Evolutionary conservation across 2,113 vertebrate genomes (phyloP).

Genomic region (Antennarius striatus): DNA sequence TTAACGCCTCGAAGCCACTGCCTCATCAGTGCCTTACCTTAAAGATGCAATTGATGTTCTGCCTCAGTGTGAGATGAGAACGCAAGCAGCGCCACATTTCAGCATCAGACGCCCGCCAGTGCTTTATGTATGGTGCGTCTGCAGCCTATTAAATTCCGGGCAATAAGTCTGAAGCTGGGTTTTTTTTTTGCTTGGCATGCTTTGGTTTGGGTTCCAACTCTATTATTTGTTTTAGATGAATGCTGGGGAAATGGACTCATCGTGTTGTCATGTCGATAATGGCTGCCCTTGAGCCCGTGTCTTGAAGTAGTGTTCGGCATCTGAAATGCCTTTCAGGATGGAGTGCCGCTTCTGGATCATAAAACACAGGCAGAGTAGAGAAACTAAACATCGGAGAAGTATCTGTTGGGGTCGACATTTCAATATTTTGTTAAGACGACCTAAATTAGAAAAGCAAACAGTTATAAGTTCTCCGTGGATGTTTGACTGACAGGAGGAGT

Average conservation of each 20-base stretch:
- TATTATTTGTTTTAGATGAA: conserved; percentile 70
- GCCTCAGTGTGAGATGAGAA: conserved; percentile 25
- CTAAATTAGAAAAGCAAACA: conserved; percentile 1
- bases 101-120: conserved; percentile 16
- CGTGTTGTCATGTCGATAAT: conserved; percentile 73
- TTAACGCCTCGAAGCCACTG: conserved; percentile 21
- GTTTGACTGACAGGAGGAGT: neutral
- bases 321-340: conserved; percentile 60
- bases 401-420: conserved; percentile 11
- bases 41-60: conserved; percentile 48
- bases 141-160: conserved; percentile 53
- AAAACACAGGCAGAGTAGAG: conserved; percentile 47
- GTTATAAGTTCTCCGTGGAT: conserved; percentile 4
- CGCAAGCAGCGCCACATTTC: conserved; percentile 14
- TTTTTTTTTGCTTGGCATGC: conserved; percentile 27
- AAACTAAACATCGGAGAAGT: conserved; percentile 24
- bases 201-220: conserved; percentile 40
- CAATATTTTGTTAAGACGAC: neutral
- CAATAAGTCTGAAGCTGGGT: conserved; percentile 51
- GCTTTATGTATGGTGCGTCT: conserved; percentile 55
- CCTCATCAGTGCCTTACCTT: conserved; percentile 45
- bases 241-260: conserved; percentile 68
- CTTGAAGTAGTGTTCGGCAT: conserved; percentile 69
- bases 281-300: conserved; percentile 69
- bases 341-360: conserved; percentile 47